Percentiles rank a stretch among this genome's conserved stretches.
Conservation (phyloP, 1,140 invertebrate genomes). For the Brachystomella parvula region DNA sequence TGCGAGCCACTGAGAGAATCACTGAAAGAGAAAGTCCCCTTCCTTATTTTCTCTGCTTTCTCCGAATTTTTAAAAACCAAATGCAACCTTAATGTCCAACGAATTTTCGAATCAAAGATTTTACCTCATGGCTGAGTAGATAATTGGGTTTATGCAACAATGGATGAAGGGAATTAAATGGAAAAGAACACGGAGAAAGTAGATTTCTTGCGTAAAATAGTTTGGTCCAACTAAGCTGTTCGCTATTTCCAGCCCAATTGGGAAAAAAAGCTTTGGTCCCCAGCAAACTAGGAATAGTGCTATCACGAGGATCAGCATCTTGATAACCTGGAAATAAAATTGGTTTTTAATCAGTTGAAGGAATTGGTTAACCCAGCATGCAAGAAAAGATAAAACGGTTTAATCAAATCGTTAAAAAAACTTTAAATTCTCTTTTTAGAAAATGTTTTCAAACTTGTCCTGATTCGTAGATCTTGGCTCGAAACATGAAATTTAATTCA, state of each 20-base stretch:
- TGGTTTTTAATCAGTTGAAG: not conserved
- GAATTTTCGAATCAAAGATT: not conserved
- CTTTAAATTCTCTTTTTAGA: not conserved
- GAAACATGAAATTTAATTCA: not conserved
- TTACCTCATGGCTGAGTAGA: constrained; percentile 48
- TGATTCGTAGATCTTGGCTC: not conserved
- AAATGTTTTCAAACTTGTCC: not conserved
- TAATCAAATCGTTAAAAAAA: not conserved
- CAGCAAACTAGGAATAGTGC: constrained; percentile 37
- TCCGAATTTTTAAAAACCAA: too few relatives aligned
- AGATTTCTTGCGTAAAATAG: constrained; percentile 38
- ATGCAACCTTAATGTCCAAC: too few relatives aligned
- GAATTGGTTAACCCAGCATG: not conserved
- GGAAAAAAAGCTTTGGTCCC: constrained; percentile 27
- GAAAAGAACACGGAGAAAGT: constrained; percentile 39
- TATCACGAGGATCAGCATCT: constrained; percentile 42
- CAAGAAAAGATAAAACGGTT: not conserved
- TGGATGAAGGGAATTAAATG: constrained; percentile 43
- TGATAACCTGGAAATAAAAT: constrained; percentile 39
- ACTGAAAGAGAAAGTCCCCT: too few relatives aligned
- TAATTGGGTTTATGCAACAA: constrained; percentile 48
- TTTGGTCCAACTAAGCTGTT: constrained; percentile 37
- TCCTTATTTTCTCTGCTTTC: too few relatives aligned
- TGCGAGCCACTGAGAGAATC: too few relatives aligned
- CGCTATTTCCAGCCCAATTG: constrained; percentile 39